A percentile compares a stretch with the other conserved stretches of the same genome.
phyloP scores from a whole-genome alignment of 1,140 invertebrate genomes.

The Heliconius hermathena region DNA sequence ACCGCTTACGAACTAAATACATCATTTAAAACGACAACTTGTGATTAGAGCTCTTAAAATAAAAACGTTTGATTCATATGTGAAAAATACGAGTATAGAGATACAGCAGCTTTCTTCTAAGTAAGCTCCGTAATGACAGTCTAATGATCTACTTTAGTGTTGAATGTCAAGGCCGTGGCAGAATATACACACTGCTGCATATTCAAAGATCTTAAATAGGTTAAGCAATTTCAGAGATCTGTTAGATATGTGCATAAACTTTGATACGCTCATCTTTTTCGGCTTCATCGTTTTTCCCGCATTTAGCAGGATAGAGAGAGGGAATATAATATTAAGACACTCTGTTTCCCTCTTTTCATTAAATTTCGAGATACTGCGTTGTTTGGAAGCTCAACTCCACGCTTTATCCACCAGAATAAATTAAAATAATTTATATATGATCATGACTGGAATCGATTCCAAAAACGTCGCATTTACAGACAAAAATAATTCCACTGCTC shows the following conservation, averaged over 20 bases:
- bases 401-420: too few relatives aligned
- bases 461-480: neutral
- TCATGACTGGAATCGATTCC: neutral
- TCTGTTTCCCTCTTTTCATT: too few relatives aligned
- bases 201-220: slow-evolving; percentile 2
- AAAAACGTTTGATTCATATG: neutral
- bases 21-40: neutral
- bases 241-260: neutral
- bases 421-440: too few relatives aligned
- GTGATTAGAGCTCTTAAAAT: neutral
- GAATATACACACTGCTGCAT: neutral
- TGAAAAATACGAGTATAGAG: neutral
- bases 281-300: too few relatives aligned
- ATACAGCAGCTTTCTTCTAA: neutral
- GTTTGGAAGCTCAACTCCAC: too few relatives aligned
- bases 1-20: neutral
- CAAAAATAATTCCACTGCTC: neutral
- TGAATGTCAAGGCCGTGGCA: neutral
- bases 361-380: too few relatives aligned
- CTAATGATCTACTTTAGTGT: slow-evolving; percentile 5
- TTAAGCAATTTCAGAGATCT: neutral
- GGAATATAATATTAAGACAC: too few relatives aligned
- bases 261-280: too few relatives aligned
- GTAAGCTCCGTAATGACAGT: neutral
- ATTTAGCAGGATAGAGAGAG: too few relatives aligned